Evolutionary conservation across 1,140 invertebrate genomes (phyloP).

Genomic region (Pogonus chalceus): DNA sequence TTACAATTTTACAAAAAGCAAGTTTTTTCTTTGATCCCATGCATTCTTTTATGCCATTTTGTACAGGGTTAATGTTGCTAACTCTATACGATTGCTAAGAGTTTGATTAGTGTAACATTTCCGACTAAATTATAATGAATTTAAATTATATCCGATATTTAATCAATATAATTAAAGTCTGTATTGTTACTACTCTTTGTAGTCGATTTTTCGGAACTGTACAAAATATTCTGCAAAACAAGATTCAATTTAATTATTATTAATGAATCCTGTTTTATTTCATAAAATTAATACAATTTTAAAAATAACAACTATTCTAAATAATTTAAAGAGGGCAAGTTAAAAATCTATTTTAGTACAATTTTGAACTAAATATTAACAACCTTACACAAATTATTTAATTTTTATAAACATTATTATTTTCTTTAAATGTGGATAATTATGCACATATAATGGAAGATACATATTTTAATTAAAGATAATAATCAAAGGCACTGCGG

Average conservation of each 20-base stretch:
- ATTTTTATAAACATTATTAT: too few relatives aligned
- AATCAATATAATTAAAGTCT: too few relatives aligned
- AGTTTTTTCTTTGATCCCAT: neutral
- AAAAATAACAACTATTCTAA: neutral
- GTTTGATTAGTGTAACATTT: neutral
- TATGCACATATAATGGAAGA: neutral
- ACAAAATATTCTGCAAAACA: too few relatives aligned
- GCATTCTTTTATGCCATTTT: neutral
- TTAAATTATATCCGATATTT: neutral
- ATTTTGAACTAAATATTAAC: too few relatives aligned
- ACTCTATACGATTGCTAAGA: neutral
- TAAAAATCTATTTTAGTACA: neutral
- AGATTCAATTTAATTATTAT: neutral
- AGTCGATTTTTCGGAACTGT: too few relatives aligned
- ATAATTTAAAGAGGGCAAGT: slow-evolving; percentile 1
- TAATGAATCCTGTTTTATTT: neutral
- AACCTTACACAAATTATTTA: too few relatives aligned
- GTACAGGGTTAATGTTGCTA: neutral
- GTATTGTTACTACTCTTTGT: too few relatives aligned
- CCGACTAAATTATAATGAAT: neutral
- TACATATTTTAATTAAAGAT: too few relatives aligned
- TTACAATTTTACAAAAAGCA: neutral
- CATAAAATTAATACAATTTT: neutral
- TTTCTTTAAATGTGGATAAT: too few relatives aligned
- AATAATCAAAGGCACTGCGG: neutral